phyloP scores from a whole-genome alignment of 2,797 vertebrate genomes.

The Sebastiscus tertius region DNA sequence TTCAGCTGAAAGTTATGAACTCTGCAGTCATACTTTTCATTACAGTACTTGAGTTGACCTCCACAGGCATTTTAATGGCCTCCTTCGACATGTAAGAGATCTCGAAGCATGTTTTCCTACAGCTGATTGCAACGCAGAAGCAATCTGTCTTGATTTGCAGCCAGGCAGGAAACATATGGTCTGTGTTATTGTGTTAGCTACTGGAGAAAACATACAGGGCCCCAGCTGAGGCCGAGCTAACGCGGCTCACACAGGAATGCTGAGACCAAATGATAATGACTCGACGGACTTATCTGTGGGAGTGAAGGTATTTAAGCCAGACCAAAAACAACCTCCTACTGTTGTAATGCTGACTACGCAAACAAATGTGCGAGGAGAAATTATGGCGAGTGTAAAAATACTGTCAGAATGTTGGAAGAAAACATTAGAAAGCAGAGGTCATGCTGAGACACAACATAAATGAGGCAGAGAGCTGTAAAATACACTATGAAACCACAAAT shows the following conservation, averaged over 20 bases:
- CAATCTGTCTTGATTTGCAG: slow-evolving; percentile 49
- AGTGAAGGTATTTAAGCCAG: slow-evolving; percentile 32
- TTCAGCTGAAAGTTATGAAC: slow-evolving; percentile 24
- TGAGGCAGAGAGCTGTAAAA: slow-evolving; percentile 5
- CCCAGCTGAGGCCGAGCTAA: slow-evolving; percentile 34
- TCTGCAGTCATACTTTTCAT: slow-evolving; percentile 15
- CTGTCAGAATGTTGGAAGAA: slow-evolving; percentile 10
- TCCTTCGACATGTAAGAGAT: slow-evolving; percentile 21
- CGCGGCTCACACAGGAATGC: slow-evolving; percentile 35
- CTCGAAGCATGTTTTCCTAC: slow-evolving; percentile 37
- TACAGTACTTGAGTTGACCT: slow-evolving; percentile 38
- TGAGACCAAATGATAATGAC: slow-evolving; percentile 43
- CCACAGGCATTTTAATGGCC: slow-evolving; percentile 50
- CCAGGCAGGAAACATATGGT: slow-evolving; percentile 50
- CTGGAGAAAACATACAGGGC: slow-evolving; percentile 25
- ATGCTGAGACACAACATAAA: not conserved
- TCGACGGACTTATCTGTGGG: slow-evolving; percentile 45
- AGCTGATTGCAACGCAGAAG: slow-evolving; percentile 44
- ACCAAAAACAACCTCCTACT: slow-evolving; percentile 46
- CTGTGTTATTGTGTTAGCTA: slow-evolving; percentile 53
- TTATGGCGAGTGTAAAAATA: slow-evolving; percentile 6
- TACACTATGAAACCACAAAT: not conserved
- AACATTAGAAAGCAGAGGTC: slow-evolving; percentile 17
- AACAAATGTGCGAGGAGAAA: slow-evolving; percentile 27
- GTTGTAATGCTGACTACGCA: slow-evolving; percentile 12